Percentiles rank a stretch among this genome's conserved stretches.
Conservation (phyloP, 2,113 vertebrate genomes). For the Spea multiplicata region DNA sequence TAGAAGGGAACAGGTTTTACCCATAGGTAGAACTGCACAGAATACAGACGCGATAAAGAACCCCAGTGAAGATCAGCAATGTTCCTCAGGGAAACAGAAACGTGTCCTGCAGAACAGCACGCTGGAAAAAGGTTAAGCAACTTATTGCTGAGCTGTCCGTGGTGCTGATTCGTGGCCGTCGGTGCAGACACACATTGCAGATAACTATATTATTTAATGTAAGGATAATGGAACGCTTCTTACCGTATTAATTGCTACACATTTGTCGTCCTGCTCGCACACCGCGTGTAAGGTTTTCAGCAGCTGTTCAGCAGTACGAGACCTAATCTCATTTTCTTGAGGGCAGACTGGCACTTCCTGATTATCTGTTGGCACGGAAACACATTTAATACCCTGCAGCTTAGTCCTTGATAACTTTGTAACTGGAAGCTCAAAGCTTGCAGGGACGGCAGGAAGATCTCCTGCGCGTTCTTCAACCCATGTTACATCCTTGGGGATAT, state of each 20-base stretch:
- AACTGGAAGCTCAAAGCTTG: conserved; percentile 13
- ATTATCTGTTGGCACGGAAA: conserved; percentile 41
- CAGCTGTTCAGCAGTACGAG: neutral
- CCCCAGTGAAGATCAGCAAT: neutral
- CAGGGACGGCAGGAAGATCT: conserved; percentile 9
- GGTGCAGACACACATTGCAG: neutral
- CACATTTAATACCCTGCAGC: conserved; percentile 41
- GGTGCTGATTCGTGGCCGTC: neutral
- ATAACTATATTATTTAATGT: neutral
- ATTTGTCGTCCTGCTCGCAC: conserved; percentile 22
- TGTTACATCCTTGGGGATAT: conserved; percentile 1
- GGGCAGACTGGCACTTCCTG: conserved; percentile 46
- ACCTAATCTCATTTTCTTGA: conserved; percentile 46
- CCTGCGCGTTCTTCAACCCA: conserved; percentile 4
- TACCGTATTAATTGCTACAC: conserved; percentile 18
- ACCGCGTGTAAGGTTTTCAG: conserved; percentile 21
- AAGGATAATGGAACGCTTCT: neutral
- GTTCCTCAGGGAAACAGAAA: neutral
- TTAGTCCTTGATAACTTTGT: conserved; percentile 40
- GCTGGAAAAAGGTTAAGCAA: too few species aligned
- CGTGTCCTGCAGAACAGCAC: neutral
- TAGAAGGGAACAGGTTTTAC: neutral
- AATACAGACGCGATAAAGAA: neutral
- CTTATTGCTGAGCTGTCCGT: conserved; percentile 20
- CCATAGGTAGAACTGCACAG: neutral